phyloP scores from a whole-genome alignment of 1,140 invertebrate species.

The Sitobion miscanthi region DNA sequence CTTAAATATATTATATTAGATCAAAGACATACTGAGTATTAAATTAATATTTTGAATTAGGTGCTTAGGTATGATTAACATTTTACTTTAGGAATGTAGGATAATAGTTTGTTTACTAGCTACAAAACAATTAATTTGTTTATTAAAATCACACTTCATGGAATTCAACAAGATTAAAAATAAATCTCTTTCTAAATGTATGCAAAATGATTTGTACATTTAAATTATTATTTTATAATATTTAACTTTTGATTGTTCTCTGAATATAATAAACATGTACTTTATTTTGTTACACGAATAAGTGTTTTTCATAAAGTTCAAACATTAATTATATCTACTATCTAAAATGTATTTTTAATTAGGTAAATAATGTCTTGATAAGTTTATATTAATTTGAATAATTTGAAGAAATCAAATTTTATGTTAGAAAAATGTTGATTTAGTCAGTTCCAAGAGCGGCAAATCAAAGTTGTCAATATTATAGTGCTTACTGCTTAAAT shows the following conservation, averaged over 20 bases:
- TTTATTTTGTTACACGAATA: background rate
- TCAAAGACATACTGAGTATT: background rate
- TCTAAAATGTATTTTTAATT: background rate
- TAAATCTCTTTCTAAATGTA: background rate
- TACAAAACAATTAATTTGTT: background rate
- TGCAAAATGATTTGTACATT: background rate
- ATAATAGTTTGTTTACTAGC: background rate
- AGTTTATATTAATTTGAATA: background rate
- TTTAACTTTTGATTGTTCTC: background rate
- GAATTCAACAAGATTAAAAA: background rate
- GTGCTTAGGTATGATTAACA: background rate
- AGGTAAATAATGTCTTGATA: background rate
- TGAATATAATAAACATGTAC: background rate
- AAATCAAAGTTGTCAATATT: too few species aligned
- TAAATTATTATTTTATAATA: background rate
- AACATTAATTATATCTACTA: background rate
- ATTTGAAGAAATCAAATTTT: background rate
- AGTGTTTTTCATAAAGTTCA: background rate
- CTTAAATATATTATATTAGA: background rate
- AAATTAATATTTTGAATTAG: background rate
- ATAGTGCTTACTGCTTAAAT: too few species aligned
- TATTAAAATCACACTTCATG: background rate
- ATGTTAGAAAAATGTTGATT: background rate
- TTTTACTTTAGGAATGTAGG: background rate
- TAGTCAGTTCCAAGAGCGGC: background rate